Evolutionary conservation across 2,888 invertebrate genomes (phyloP).

Genomic region (Synanthedon tipuliformis): DNA sequence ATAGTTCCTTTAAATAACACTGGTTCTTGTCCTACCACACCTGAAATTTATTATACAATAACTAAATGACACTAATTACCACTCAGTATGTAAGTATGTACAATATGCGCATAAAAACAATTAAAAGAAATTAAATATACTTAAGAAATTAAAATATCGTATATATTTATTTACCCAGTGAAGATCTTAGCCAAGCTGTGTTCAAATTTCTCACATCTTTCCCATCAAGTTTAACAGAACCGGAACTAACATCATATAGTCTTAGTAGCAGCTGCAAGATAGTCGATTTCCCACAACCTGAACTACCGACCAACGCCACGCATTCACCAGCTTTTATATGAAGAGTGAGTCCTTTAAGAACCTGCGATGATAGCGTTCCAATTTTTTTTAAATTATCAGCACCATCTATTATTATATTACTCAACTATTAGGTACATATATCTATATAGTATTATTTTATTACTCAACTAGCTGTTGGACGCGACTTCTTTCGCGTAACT

Average conservation of each 20-base stretch:
- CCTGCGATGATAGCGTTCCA: slow-evolving; percentile 26
- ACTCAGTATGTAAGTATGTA: not conserved
- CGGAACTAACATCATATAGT: slow-evolving; percentile 75
- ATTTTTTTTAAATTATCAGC: no score
- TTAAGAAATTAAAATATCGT: not conserved
- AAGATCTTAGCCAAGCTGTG: slow-evolving; percentile 79
- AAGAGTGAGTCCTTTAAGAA: slow-evolving; percentile 76
- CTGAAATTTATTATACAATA: slow-evolving; percentile 17
- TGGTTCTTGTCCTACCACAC: slow-evolving; percentile 90
- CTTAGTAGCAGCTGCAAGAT: slow-evolving; percentile 80
- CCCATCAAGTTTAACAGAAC: slow-evolving; percentile 74
- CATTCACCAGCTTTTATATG: slow-evolving; percentile 75
- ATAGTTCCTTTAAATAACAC: slow-evolving; percentile 86
- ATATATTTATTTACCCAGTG: slow-evolving; percentile 66
- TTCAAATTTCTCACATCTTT: slow-evolving; percentile 76
- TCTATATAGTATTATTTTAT: no score
- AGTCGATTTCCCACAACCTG: slow-evolving; percentile 87
- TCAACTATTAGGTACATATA: no score
- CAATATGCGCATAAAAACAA: not conserved
- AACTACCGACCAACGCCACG: slow-evolving; percentile 79
- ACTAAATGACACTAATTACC: no score
- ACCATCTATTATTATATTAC: no score
- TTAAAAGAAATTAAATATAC: no score
- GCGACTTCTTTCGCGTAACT: no score
- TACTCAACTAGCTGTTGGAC: no score